A percentile compares a stretch with the other conserved stretches of the same genome.
phyloP scores from a whole-genome alignment of 2,113 vertebrate species.

The Galbula dea region DNA sequence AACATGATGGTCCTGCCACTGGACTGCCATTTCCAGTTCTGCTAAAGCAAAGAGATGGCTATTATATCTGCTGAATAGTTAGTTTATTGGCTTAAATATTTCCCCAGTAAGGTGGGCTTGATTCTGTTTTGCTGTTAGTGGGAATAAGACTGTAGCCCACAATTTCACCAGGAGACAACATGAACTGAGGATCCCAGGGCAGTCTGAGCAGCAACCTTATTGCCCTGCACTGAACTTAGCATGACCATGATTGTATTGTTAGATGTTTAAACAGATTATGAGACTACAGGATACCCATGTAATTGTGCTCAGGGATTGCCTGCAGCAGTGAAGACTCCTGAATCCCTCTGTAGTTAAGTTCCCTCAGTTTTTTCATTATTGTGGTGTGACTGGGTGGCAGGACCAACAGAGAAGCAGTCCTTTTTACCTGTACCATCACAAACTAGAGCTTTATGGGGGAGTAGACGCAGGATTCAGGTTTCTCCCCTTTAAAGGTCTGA shows the following conservation, averaged over 20 bases:
- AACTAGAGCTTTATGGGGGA: too few species aligned
- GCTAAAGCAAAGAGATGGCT: too few species aligned
- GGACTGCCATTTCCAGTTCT: neutral
- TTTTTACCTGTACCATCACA: too few species aligned
- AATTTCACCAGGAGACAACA: neutral
- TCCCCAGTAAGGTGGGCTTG: neutral
- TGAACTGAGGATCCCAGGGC: neutral
- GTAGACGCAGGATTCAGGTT: too few species aligned
- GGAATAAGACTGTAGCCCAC: neutral
- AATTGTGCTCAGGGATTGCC: neutral
- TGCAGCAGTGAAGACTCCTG: neutral
- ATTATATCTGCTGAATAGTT: accelerated
- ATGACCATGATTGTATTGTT: neutral
- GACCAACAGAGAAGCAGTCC: too few species aligned
- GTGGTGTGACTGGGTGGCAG: too few species aligned
- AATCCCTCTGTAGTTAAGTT: too few species aligned
- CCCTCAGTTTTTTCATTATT: too few species aligned
- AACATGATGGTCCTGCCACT: neutral
- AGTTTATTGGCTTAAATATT: neutral
- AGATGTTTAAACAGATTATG: neutral
- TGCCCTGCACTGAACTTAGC: neutral
- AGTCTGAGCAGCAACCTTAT: neutral
- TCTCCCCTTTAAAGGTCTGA: too few species aligned
- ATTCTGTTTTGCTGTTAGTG: neutral
- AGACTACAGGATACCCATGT: neutral